A percentile compares a stretch with the other conserved stretches of the same genome.
These are phyloP conservation scores for Masnerella sp. DNA, from an alignment of 2,888 invertebrate genomes.

Conservation along the genomic window DNA sequence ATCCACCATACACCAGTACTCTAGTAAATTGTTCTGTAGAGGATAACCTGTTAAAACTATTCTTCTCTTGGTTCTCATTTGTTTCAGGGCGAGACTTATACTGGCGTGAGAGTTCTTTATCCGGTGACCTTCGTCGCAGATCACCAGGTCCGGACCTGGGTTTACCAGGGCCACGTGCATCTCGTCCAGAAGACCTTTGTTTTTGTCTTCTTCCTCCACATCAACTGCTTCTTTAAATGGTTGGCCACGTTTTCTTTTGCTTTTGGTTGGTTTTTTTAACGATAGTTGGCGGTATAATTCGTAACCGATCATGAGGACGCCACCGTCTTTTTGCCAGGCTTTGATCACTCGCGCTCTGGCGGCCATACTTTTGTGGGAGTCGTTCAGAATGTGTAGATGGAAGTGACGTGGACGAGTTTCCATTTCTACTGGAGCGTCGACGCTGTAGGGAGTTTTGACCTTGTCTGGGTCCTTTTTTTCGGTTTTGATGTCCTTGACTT, in stretches of 20 bases:
- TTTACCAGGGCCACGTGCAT: conserved; percentile 91
- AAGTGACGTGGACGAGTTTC: conserved; percentile 86
- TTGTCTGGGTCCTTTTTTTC: conserved; percentile 69
- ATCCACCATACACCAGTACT: conserved; percentile 99
- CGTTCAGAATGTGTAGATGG: conserved; percentile 93
- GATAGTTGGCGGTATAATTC: conserved; percentile 96
- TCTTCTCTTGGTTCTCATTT: conserved; percentile 94
- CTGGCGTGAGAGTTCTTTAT: conserved; percentile 99
- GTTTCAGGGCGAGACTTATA: conserved; percentile 95
- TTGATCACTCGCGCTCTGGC: conserved; percentile 91
- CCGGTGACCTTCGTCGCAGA: conserved; percentile 97
- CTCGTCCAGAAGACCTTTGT: conserved; percentile 88
- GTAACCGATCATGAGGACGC: conserved; percentile 97
- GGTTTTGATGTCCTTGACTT: conserved; percentile 65
- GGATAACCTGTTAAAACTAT: conserved; percentile 99
- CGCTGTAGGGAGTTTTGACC: conserved; percentile 71
- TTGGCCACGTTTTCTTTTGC: conserved; percentile 79
- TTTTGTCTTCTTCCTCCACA: conserved; percentile 81
- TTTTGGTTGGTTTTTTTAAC: conserved; percentile 84
- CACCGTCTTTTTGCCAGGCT: conserved; percentile 92
- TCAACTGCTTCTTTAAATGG: conserved; percentile 79
- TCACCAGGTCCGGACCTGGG: conserved; percentile 95
- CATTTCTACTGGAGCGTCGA: conserved; percentile 71
- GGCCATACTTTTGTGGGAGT: conserved; percentile 93
- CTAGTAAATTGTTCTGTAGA: conserved; percentile 96